phyloP scores from a whole-genome alignment of 2,888 invertebrate genomes.

The Steinernema carpocapsae region DNA sequence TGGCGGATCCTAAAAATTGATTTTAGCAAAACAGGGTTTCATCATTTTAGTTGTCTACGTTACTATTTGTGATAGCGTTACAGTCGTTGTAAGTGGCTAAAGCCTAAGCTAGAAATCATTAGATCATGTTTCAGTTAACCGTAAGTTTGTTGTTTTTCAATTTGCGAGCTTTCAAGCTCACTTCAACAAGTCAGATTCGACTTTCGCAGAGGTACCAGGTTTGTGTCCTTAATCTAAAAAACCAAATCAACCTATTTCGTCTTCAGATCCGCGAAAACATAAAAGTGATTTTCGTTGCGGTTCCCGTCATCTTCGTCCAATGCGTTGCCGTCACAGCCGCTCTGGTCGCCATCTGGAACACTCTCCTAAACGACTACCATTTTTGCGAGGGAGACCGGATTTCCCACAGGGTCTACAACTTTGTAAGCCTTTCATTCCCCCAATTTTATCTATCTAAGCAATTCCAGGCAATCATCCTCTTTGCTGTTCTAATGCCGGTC shows the following conservation, averaged over 20 bases:
- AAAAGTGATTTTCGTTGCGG: constrained; percentile 6
- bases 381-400: not conserved
- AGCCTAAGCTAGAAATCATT: not conserved
- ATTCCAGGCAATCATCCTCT: constrained; percentile 16
- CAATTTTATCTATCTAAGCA: not conserved
- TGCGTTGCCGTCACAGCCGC: constrained; percentile 4
- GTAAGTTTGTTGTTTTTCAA: constrained; percentile 7
- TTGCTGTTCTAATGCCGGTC: constrained; percentile 15
- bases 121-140: not conserved
- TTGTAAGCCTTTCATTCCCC: not conserved
- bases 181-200: not conserved
- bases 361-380: not conserved
- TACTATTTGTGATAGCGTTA: constrained; percentile 21
- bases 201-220: constrained; percentile 27
- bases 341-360: constrained; percentile 27
- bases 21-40: not conserved
- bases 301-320: not conserved
- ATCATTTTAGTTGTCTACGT: constrained; percentile 9
- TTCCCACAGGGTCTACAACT: constrained; percentile 14
- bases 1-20: too few species aligned
- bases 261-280: constrained; percentile 28
- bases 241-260: not conserved
- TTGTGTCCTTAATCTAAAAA: not conserved
- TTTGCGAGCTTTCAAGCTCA: constrained; percentile 8
- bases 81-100: not conserved